Conservation (phyloP, 2,113 vertebrate species). For the Chiloscyllium plagiosum region DNA sequence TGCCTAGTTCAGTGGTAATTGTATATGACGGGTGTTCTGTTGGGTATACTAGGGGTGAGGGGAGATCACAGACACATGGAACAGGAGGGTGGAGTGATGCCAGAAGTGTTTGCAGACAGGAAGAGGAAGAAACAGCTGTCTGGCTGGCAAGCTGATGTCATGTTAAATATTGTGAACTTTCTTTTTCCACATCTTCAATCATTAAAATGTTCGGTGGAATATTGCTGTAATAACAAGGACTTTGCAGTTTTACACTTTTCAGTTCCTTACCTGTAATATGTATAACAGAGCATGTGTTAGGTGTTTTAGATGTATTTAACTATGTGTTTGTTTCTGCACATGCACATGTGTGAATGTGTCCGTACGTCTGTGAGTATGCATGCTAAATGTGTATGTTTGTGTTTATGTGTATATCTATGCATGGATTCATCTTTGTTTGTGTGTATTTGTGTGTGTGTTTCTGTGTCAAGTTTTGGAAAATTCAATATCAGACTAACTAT, state of each 20-base stretch:
- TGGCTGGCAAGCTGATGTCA: background rate
- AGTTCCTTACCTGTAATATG: background rate
- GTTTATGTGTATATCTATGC: background rate
- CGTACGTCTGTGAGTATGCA: too few species aligned
- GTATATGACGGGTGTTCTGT: background rate
- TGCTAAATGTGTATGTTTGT: background rate
- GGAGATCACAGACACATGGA: background rate
- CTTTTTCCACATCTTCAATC: background rate
- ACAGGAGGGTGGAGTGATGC: background rate
- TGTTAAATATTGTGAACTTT: background rate
- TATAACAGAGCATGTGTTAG: background rate
- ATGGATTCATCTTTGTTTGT: background rate
- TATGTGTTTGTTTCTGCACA: background rate
- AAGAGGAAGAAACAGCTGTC: constrained; percentile 5
- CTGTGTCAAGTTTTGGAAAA: background rate
- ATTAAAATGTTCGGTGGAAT: background rate
- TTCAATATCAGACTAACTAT: background rate
- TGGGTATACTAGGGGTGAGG: background rate
- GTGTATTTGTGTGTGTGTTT: background rate
- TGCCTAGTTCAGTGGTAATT: background rate
- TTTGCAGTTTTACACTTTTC: background rate
- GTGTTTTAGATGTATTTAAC: background rate
- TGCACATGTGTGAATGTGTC: background rate
- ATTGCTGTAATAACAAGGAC: background rate
- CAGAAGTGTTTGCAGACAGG: constrained; percentile 9